Conservation (phyloP, 1,140 invertebrate genomes). For the Drosophila watanabei region DNA sequence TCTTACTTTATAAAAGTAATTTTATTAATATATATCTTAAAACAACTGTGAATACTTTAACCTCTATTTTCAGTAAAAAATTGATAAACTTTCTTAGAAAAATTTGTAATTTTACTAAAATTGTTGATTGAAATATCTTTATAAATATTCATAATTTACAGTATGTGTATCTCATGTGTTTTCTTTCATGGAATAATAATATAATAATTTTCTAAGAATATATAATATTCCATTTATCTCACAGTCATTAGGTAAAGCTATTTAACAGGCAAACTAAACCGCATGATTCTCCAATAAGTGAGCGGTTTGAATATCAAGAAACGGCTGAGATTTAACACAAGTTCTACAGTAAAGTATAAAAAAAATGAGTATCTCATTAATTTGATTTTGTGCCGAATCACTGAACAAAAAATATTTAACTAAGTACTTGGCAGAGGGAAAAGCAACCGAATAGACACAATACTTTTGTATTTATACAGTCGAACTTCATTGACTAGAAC, state of each 20-base stretch:
- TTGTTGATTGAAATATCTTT: no score
- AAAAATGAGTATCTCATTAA: constrained; percentile 11
- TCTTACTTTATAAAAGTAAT: background rate
- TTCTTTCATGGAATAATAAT: no score
- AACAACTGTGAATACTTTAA: background rate
- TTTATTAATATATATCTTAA: background rate
- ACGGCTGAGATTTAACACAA: background rate
- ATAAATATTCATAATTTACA: no score
- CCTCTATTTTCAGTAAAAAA: no score
- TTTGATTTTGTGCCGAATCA: constrained; percentile 21
- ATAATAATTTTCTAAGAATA: background rate
- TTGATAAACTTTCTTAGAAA: no score
- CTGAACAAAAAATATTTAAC: background rate
- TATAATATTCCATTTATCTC: background rate
- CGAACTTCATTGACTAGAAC: constrained; percentile 4
- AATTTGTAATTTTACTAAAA: no score
- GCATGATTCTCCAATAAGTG: constrained; percentile 1
- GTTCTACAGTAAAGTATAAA: background rate
- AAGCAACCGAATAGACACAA: background rate
- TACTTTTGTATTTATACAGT: constrained; percentile 18
- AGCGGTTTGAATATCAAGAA: background rate
- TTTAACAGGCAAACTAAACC: background rate
- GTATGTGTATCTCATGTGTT: no score
- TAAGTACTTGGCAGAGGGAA: constrained; percentile 1
- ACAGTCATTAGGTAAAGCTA: constrained; percentile 6